Conservation (phyloP, 2,888 invertebrate species). For the Cheilosia impressa region DNA sequence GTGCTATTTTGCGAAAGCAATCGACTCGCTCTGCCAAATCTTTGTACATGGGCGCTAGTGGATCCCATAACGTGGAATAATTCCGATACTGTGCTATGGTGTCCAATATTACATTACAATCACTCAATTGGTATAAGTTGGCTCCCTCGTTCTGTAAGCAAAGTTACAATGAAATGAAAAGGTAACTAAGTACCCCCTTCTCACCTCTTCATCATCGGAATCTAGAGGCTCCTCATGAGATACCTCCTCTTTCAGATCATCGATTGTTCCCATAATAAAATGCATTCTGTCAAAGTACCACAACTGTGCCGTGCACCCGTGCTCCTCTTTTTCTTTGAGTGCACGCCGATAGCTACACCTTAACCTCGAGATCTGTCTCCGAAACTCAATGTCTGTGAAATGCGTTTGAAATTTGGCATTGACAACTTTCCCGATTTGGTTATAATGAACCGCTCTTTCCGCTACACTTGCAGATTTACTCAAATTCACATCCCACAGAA, state of each 20-base stretch:
- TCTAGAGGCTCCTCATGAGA: too few species aligned
- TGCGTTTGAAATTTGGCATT: background rate
- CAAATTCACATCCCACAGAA: background rate
- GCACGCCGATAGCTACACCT: background rate
- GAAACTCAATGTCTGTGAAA: background rate
- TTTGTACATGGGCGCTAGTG: too few species aligned
- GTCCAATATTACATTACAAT: too few species aligned
- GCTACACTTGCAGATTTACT: background rate
- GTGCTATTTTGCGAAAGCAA: too few species aligned
- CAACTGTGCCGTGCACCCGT: background rate
- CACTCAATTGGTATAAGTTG: too few species aligned
- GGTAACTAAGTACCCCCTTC: too few species aligned
- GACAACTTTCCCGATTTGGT: background rate
- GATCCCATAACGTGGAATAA: too few species aligned
- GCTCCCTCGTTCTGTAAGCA: too few species aligned
- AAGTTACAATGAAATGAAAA: too few species aligned
- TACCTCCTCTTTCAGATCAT: background rate
- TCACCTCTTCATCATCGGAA: too few species aligned
- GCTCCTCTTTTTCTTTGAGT: background rate
- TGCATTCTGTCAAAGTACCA: constrained; percentile 3
- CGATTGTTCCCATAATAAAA: background rate
- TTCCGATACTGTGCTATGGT: too few species aligned
- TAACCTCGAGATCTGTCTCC: background rate
- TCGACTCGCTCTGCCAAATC: too few species aligned
- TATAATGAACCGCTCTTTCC: background rate